Percentiles rank a stretch among this genome's conserved stretches.
These are phyloP conservation scores for Antedon mediterranea DNA, from an alignment of 53 echinoderm and acorn worm genomes.

Conservation along the genomic window DNA sequence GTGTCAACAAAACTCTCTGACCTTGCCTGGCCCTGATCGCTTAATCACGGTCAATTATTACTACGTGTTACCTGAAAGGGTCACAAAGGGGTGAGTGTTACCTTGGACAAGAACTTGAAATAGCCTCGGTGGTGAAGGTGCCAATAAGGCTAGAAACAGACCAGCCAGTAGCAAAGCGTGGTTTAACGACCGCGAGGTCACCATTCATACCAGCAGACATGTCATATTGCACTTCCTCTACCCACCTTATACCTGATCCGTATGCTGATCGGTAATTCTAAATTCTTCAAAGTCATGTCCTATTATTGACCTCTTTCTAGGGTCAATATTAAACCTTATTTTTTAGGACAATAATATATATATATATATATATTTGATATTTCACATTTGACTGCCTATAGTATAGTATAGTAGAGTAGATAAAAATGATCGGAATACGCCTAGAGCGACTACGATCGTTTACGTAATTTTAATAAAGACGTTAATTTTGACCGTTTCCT, in stretches of 20 bases:
- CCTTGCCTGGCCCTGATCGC: background rate
- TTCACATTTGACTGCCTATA: too few species aligned
- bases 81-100: background rate
- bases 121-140: background rate
- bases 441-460: too few species aligned
- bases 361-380: too few species aligned
- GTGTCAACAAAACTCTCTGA: background rate
- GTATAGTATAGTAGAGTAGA: too few species aligned
- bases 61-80: background rate
- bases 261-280: background rate
- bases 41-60: background rate
- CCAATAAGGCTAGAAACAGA: background rate
- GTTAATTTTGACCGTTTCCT: too few species aligned
- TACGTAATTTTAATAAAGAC: too few species aligned
- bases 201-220: background rate
- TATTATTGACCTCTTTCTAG: background rate
- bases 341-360: too few species aligned
- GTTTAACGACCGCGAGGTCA: background rate
- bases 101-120: background rate
- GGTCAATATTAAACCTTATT: background rate
- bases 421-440: too few species aligned
- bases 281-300: background rate
- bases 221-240: background rate
- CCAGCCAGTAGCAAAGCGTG: background rate
- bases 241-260: background rate